Evolutionary conservation across 2,797 vertebrate species (phyloP).

Genomic region (Labeo calbasu): DNA sequence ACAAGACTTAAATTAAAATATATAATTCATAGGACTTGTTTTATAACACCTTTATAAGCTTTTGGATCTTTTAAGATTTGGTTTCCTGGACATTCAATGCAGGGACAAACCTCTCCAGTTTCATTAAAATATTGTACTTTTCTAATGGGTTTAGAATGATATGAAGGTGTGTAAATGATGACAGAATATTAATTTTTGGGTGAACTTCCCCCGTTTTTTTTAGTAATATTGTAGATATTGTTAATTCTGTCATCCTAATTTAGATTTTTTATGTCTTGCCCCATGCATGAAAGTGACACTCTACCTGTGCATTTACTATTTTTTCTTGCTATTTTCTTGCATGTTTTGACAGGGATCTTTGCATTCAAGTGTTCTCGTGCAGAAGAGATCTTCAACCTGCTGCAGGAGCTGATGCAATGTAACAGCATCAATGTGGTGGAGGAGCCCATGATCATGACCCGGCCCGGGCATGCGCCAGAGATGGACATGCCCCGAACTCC

Average conservation of each 20-base stretch:
- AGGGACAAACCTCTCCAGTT: background rate
- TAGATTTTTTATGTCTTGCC: background rate
- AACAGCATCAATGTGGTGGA: conserved; percentile 98
- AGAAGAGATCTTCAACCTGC: conserved; percentile 97
- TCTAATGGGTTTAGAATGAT: background rate
- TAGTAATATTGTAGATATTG: background rate
- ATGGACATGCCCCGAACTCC: conserved; percentile 85
- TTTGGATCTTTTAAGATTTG: background rate
- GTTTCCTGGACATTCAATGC: background rate
- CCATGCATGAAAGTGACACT: background rate
- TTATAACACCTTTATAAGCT: background rate
- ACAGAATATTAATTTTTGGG: background rate
- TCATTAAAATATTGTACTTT: background rate
- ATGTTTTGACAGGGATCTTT: conserved; percentile 87
- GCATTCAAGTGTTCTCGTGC: conserved; percentile 97
- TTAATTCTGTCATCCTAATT: background rate
- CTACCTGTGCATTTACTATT: background rate
- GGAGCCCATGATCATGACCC: conserved; percentile 91
- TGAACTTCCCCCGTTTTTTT: background rate
- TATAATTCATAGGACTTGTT: background rate
- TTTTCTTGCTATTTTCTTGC: background rate
- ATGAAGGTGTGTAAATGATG: background rate
- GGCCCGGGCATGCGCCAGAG: conserved; percentile 85
- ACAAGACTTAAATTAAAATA: background rate
- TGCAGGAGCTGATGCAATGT: conserved; percentile 98